phyloP scores from a whole-genome alignment of 2,888 invertebrate genomes.

The Polymixis lichenea region DNA sequence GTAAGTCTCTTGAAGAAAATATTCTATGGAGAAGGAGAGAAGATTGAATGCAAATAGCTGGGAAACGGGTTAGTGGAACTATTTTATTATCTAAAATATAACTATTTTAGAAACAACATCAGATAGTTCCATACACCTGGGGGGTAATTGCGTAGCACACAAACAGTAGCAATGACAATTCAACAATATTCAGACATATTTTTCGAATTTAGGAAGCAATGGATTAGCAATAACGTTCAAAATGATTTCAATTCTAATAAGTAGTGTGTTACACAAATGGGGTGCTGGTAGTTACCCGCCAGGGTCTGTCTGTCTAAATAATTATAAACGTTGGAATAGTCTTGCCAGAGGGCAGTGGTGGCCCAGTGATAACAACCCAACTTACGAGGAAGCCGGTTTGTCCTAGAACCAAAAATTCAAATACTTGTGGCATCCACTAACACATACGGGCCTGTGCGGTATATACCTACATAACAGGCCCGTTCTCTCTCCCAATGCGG shows the following conservation, averaged over 20 bases:
- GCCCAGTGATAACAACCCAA: background rate
- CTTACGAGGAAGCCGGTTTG: background rate
- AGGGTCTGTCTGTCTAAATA: background rate
- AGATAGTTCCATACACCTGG: background rate
- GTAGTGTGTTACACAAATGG: too few relatives aligned
- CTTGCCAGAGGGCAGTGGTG: background rate
- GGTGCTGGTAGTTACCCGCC: background rate
- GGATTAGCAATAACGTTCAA: too few relatives aligned
- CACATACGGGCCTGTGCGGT: background rate
- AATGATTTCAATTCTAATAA: too few relatives aligned
- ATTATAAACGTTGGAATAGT: background rate
- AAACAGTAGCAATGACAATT: too few relatives aligned
- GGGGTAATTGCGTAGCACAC: too few relatives aligned
- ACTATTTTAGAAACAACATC: background rate
- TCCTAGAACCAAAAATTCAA: background rate
- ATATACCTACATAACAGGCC: background rate
- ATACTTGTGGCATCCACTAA: background rate
- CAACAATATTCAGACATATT: too few relatives aligned
- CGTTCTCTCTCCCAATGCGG: background rate
- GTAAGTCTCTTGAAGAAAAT: background rate
- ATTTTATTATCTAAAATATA: background rate
- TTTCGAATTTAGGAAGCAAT: too few relatives aligned
- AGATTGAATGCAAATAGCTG: background rate
- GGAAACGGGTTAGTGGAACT: background rate
- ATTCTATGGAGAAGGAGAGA: background rate